A percentile compares a stretch with the other conserved stretches of the same genome.
Conservation (phyloP, 2,888 invertebrate genomes). For the Coelogynopora nodosa region DNA sequence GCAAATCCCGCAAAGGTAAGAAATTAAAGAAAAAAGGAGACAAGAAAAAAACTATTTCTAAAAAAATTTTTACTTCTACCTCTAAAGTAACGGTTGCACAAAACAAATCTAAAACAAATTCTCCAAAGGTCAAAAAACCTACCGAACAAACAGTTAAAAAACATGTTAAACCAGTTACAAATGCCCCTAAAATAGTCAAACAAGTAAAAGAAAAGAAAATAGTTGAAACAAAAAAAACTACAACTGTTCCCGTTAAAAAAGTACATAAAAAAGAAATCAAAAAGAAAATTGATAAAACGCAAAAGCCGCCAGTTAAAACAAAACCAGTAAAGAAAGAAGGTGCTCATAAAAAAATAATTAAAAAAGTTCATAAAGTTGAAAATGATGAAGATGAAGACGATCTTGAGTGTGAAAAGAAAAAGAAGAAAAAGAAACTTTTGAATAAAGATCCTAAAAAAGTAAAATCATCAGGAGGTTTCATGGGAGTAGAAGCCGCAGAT, state of each 20-base stretch:
- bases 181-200: not conserved
- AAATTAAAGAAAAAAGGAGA: not conserved
- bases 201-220: not conserved
- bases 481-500: not conserved
- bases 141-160: not conserved
- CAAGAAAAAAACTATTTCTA: not conserved
- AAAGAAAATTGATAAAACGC: not conserved
- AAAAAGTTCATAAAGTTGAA: conserved; percentile 13
- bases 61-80: not conserved
- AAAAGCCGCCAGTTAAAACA: not conserved
- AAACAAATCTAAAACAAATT: not conserved
- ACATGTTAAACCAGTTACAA: not conserved
- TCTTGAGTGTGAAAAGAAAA: conserved; percentile 35
- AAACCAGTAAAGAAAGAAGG: not conserved
- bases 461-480: conserved; percentile 21
- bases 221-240: not conserved
- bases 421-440: conserved; percentile 27
- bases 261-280: not conserved
- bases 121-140: conserved; percentile 5
- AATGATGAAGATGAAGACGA: conserved; percentile 41
- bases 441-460: conserved; percentile 21
- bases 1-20: not conserved
- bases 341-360: not conserved
- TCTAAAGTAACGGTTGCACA: not conserved
- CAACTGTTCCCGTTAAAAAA: not conserved